Percentiles rank a stretch among this genome's conserved stretches.
Conservation (phyloP, 2,113 vertebrate genomes). For the Gambusia holbrooki region DNA sequence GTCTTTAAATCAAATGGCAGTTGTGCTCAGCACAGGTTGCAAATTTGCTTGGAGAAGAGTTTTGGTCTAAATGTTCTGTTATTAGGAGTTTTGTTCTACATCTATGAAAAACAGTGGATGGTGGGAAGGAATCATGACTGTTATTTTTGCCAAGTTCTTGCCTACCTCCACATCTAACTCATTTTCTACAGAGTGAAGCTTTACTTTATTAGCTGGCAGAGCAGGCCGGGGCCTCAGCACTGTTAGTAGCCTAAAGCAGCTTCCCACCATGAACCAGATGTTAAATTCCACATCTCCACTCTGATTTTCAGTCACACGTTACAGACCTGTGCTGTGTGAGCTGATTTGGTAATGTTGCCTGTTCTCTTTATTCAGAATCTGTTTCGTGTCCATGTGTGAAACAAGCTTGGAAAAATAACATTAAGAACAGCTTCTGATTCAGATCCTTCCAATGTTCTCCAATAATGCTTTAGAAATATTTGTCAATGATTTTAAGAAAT, state of each 20-base stretch:
- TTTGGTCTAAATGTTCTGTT: no score
- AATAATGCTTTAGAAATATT: slow-evolving; percentile 23
- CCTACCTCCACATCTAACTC: background rate
- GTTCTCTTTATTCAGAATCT: background rate
- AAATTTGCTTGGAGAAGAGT: no score
- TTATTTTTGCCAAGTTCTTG: background rate
- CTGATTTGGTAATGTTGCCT: slow-evolving; percentile 7
- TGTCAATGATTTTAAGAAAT: slow-evolving; percentile 12
- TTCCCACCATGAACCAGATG: slow-evolving; percentile 27
- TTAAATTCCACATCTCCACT: slow-evolving; percentile 35
- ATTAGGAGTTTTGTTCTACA: no score
- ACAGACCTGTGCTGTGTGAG: background rate
- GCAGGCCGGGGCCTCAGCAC: slow-evolving; percentile 9
- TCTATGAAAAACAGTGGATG: background rate
- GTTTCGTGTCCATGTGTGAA: slow-evolving; percentile 21
- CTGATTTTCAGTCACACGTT: slow-evolving; percentile 13
- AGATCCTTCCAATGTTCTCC: background rate
- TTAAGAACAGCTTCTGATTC: background rate
- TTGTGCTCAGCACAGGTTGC: no score
- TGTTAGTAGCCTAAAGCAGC: slow-evolving; percentile 3
- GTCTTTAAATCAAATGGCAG: no score
- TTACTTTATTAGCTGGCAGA: slow-evolving; percentile 2
- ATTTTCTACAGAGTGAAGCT: background rate
- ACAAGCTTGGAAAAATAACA: slow-evolving; percentile 18
- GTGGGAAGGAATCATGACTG: background rate